These are phyloP conservation scores for Parauchenoglanis punctatus DNA, from an alignment of 2,797 vertebrate species.

Conservation along the genomic window DNA sequence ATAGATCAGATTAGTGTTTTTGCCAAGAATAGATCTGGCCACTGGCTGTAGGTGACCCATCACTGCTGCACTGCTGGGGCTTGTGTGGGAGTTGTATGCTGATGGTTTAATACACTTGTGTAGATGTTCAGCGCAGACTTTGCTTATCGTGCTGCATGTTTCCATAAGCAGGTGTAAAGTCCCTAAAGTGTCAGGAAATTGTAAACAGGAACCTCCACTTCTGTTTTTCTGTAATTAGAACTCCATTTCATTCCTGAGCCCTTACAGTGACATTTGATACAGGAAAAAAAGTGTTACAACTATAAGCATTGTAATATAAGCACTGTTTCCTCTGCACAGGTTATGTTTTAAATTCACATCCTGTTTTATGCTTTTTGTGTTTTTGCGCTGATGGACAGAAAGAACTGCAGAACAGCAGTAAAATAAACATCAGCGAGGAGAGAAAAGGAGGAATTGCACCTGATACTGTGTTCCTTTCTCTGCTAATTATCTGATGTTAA, in stretches of 20 bases:
- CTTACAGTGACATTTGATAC: neutral
- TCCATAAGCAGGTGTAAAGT: constrained; percentile 7
- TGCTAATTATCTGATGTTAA: neutral
- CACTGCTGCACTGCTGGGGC: constrained; percentile 11
- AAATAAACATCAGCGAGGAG: neutral
- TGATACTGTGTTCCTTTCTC: neutral
- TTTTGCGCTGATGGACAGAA: neutral
- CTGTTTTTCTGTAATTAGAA: constrained; percentile 4
- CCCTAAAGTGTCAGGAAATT: neutral
- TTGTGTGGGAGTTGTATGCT: constrained; percentile 4
- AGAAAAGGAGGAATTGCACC: neutral
- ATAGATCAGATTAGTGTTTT: constrained; percentile 29
- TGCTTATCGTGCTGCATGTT: neutral
- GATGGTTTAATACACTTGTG: constrained; percentile 7
- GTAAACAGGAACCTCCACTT: neutral
- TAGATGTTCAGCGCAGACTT: neutral
- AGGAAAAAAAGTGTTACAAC: neutral
- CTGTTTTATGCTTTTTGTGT: neutral
- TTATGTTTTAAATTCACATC: neutral
- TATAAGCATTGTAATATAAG: neutral
- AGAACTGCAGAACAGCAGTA: neutral
- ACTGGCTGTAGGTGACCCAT: constrained; percentile 48
- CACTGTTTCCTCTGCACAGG: neutral
- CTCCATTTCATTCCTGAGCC: neutral
- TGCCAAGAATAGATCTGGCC: constrained; percentile 39